Evolutionary conservation across 2,113 vertebrate species (phyloP).

Genomic region (Limanda limanda): DNA sequence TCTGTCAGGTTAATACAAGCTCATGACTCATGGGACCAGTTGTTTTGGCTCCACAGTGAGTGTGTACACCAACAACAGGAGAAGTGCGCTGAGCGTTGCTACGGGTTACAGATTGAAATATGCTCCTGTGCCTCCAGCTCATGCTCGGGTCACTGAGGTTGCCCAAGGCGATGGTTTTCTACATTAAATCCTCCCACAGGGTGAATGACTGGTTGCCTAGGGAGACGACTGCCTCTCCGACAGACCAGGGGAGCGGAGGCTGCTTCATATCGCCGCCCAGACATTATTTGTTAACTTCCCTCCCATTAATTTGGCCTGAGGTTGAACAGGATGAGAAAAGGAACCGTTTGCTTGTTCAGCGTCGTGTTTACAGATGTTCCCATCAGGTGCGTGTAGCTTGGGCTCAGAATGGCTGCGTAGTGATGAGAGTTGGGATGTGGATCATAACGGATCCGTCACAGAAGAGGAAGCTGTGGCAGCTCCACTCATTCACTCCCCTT

Average conservation of each 20-base stretch:
- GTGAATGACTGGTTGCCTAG: conserved; percentile 53
- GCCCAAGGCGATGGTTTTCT: conserved; percentile 52
- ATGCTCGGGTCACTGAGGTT: conserved; percentile 40
- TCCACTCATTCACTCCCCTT: not conserved
- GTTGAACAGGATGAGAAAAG: conserved; percentile 12
- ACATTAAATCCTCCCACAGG: conserved; percentile 50
- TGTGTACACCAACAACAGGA: conserved; percentile 1
- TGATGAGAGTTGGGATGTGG: conserved; percentile 21
- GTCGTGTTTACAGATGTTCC: conserved; percentile 9
- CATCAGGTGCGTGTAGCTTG: no score
- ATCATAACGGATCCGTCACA: conserved; percentile 36
- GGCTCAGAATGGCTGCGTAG: conserved; percentile 1
- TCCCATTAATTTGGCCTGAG: not conserved
- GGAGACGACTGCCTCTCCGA: conserved; percentile 25
- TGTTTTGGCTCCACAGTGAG: conserved; percentile 41
- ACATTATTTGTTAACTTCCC: conserved; percentile 1
- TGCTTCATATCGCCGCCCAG: conserved; percentile 10
- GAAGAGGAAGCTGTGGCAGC: conserved; percentile 19
- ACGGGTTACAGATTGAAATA: conserved; percentile 64
- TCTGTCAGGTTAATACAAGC: conserved; percentile 42
- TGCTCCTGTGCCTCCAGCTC: conserved; percentile 52
- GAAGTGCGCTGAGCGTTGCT: conserved; percentile 50
- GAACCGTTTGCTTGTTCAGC: not conserved
- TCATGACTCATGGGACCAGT: conserved; percentile 39
- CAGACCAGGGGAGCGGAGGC: not conserved